Conservation (phyloP, 53 echinoderm and acorn worm genomes). For the Stichopus horrens region DNA sequence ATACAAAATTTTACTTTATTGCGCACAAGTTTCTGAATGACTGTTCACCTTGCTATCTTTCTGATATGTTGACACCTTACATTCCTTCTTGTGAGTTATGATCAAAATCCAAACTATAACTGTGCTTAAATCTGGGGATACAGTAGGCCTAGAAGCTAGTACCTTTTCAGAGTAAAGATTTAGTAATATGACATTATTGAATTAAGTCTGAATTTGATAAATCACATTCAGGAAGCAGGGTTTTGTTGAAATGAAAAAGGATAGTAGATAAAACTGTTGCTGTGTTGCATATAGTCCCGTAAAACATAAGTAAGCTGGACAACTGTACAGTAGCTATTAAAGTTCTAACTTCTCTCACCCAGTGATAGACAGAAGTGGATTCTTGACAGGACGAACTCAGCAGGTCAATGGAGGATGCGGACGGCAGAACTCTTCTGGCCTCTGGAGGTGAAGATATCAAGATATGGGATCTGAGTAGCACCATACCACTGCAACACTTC, state of each 20-base stretch:
- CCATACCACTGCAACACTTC: slow-evolving; percentile 69
- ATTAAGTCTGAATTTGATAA: not conserved
- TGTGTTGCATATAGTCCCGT: no score
- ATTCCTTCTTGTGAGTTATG: no score
- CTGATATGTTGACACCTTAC: no score
- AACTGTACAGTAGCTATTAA: not conserved
- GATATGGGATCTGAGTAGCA: slow-evolving; percentile 77
- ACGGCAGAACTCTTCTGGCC: slow-evolving; percentile 60
- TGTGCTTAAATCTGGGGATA: no score
- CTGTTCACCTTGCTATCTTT: no score
- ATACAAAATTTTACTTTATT: no score
- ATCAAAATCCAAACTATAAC: no score
- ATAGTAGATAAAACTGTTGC: no score
- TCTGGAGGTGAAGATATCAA: slow-evolving; percentile 95
- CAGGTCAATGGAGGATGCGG: slow-evolving; percentile 1
- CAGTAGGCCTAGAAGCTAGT: no score
- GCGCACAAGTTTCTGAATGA: no score
- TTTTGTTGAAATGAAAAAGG: not conserved
- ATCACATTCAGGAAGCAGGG: not conserved
- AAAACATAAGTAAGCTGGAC: not conserved
- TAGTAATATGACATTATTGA: no score
- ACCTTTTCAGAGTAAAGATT: no score
- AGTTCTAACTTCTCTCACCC: not conserved
- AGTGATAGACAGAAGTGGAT: not conserved
- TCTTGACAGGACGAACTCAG: not conserved